These are phyloP conservation scores for Microcaecilia unicolor DNA, from an alignment of 2,797 vertebrate genomes.

Conservation along the genomic window DNA sequence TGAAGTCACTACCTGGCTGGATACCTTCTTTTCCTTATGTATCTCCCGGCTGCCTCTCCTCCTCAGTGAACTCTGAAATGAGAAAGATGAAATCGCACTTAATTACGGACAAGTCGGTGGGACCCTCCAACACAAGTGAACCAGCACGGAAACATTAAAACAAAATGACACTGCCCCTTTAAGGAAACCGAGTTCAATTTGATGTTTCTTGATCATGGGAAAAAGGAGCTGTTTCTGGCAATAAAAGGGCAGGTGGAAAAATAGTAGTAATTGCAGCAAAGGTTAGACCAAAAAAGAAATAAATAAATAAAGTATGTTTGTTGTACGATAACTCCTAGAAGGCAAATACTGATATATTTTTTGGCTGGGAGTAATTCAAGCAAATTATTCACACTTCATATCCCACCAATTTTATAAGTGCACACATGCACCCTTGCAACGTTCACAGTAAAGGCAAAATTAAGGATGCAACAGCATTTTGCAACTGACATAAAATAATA, in stretches of 20 bases:
- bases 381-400: conserved; percentile 8
- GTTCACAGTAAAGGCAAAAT: too few relatives aligned
- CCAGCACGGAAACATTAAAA: neutral
- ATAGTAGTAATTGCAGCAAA: neutral
- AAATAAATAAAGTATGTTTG: too few relatives aligned
- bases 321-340: conserved; percentile 1
- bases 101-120: too few relatives aligned
- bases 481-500: too few relatives aligned
- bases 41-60: conserved; percentile 85
- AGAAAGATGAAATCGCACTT: too few relatives aligned
- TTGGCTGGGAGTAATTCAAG: conserved; percentile 14
- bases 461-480: too few relatives aligned
- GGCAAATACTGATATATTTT: conserved; percentile 21
- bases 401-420: conserved; percentile 16
- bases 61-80: conserved; percentile 76
- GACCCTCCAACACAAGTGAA: too few relatives aligned
- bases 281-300: neutral
- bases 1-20: conserved; percentile 69
- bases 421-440: too few relatives aligned
- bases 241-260: neutral
- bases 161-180: neutral
- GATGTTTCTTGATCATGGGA: too few relatives aligned
- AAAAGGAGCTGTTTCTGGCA: neutral
- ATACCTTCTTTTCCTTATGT: conserved; percentile 86
- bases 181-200: neutral